Conservation (phyloP, 2,888 invertebrate species). For the Rosalia funebris region DNA sequence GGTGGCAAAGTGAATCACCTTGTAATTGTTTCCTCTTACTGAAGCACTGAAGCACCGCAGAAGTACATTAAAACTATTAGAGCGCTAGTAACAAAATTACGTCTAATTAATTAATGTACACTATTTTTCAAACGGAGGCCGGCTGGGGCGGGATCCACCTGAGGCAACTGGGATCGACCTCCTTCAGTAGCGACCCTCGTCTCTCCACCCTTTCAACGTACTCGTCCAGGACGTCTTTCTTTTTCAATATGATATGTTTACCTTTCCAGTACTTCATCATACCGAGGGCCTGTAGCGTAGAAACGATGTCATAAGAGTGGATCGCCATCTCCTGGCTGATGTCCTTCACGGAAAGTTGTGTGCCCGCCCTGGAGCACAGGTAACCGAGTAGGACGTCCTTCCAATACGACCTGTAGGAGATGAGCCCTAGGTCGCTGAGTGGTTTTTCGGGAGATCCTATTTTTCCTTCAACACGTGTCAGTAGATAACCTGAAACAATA, state of each 20-base stretch:
- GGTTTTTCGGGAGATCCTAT: slow-evolving; percentile 99
- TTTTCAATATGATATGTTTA: slow-evolving; percentile 94
- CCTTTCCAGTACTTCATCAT: slow-evolving; percentile 99
- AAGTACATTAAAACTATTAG: no score
- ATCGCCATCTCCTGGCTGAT: slow-evolving; percentile 93
- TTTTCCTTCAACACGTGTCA: slow-evolving; percentile 95
- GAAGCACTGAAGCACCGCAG: no score
- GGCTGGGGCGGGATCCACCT: slow-evolving; percentile 85
- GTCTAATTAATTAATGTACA: slow-evolving; percentile 18
- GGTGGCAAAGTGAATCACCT: no score
- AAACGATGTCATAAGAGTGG: slow-evolving; percentile 96
- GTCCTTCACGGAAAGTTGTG: slow-evolving; percentile 91
- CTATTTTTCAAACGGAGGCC: slow-evolving; percentile 54
- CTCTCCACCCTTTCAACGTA: slow-evolving; percentile 85
- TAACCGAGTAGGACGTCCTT: slow-evolving; percentile 94
- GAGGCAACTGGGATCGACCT: slow-evolving; percentile 87
- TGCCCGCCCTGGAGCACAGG: slow-evolving; percentile 88
- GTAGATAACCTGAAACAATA: slow-evolving; percentile 83
- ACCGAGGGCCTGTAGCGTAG: slow-evolving; percentile 91
- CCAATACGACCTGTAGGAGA: slow-evolving; percentile 99
- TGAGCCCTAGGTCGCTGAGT: slow-evolving; percentile 94
- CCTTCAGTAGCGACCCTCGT: slow-evolving; percentile 80
- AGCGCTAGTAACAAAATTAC: no score
- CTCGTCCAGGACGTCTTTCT: slow-evolving; percentile 94
- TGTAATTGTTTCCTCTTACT: no score